These are phyloP conservation scores for Gambusia affinis DNA, from an alignment of 2,113 vertebrate genomes.

Conservation along the genomic window DNA sequence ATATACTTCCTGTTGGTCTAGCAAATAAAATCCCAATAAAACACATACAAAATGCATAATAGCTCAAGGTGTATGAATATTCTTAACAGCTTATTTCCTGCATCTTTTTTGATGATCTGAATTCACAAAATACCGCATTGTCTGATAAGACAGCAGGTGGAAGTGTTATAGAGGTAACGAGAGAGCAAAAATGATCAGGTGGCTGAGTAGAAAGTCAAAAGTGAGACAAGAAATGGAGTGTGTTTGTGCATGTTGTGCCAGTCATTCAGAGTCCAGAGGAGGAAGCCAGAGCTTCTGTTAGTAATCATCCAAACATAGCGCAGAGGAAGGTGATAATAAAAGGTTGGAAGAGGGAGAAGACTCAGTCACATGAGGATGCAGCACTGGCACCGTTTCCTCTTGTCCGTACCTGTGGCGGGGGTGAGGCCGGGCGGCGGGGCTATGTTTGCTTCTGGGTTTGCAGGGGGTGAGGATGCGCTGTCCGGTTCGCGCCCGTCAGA, in stretches of 20 bases:
- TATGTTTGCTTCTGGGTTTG: constrained; percentile 81
- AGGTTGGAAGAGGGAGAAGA: constrained; percentile 67
- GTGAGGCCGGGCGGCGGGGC: constrained; percentile 81
- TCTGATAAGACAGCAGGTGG: constrained; percentile 3
- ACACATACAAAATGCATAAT: background rate
- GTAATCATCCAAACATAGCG: constrained; percentile 83
- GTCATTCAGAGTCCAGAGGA: constrained; percentile 65
- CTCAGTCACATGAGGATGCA: constrained; percentile 98
- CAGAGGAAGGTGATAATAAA: constrained; percentile 76
- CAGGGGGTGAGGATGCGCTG: constrained; percentile 79
- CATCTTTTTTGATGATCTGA: constrained; percentile 6
- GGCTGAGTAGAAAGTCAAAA: constrained; percentile 54
- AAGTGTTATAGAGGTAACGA: constrained; percentile 28
- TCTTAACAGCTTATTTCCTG: constrained; percentile 26
- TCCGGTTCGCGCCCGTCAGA: constrained; percentile 92
- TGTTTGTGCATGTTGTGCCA: constrained; percentile 46
- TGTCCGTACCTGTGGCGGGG: constrained; percentile 94
- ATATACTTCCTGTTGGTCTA: background rate
- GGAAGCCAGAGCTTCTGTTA: constrained; percentile 88
- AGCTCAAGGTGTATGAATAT: background rate
- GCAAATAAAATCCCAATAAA: background rate
- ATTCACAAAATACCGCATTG: constrained; percentile 1
- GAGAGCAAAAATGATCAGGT: constrained; percentile 34
- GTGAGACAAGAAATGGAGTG: constrained; percentile 38
- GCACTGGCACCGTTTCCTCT: constrained; percentile 99